phyloP scores from a whole-genome alignment of 1,140 invertebrate genomes.

The Brachystomella parvula region DNA sequence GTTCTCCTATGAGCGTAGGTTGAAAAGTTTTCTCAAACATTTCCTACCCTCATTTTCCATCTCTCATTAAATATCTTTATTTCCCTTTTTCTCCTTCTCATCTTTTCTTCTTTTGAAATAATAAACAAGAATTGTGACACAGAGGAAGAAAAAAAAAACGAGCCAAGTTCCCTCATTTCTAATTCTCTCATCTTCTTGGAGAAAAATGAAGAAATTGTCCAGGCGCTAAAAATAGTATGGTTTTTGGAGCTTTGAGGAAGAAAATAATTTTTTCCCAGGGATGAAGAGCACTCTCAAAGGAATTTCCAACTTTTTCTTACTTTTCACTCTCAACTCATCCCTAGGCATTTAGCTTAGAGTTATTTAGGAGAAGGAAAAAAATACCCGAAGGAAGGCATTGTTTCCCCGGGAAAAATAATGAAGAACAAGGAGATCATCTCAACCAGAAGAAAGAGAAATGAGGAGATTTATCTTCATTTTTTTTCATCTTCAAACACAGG shows the following conservation, averaged over 20 bases:
- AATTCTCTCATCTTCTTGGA: no score
- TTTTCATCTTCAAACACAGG: no score
- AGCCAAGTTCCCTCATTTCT: no score
- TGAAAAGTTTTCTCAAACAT: no score
- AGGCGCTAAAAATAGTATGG: background rate
- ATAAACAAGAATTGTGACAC: conserved; percentile 6
- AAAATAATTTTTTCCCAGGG: conserved; percentile 5
- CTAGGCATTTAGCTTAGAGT: background rate
- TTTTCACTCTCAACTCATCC: background rate
- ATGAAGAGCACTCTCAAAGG: no score
- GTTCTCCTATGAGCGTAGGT: no score
- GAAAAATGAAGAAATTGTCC: background rate
- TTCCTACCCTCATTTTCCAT: background rate
- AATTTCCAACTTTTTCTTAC: no score
- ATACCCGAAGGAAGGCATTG: background rate
- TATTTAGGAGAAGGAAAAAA: conserved; percentile 5
- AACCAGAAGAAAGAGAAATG: background rate
- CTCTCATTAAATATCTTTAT: conserved; percentile 13
- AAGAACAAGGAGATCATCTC: background rate
- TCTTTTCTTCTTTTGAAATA: conserved; percentile 12
- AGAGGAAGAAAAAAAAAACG: background rate
- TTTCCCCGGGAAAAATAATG: conserved; percentile 8
- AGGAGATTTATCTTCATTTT: background rate
- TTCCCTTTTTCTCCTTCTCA: conserved; percentile 12
- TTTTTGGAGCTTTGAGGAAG: background rate